Evolutionary conservation across 2,888 invertebrate genomes (phyloP).

Genomic region (Cosmia trapezina): DNA sequence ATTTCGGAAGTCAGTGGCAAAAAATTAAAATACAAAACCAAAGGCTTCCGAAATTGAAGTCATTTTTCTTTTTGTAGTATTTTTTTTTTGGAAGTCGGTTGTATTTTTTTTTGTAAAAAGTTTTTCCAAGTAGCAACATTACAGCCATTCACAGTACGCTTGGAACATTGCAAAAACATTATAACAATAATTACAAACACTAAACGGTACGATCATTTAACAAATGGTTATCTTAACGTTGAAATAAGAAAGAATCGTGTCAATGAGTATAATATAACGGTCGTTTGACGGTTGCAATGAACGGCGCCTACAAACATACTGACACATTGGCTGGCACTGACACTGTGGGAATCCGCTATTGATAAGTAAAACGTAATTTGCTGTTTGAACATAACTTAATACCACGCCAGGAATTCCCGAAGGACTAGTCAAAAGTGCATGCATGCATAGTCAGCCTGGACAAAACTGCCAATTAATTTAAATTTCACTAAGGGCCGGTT

Average conservation of each 20-base stretch:
- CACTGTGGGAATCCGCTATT: constrained; percentile 29
- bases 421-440: background rate
- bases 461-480: background rate
- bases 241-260: constrained; percentile 28
- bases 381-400: background rate
- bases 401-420: background rate
- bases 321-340: constrained; percentile 37
- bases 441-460: background rate
- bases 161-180: background rate
- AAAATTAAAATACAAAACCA: no score
- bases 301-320: constrained; percentile 38
- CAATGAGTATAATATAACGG: constrained; percentile 40
- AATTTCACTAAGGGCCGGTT: no score
- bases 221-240: constrained; percentile 30
- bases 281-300: constrained; percentile 8
- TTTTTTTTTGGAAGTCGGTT: no score
- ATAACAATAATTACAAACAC: constrained; percentile 15
- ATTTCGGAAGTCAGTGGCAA: no score
- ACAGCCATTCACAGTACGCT: background rate
- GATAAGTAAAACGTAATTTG: constrained; percentile 10
- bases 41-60: no score
- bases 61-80: no score
- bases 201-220: constrained; percentile 20
- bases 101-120: no score
- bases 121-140: background rate